phyloP scores from a whole-genome alignment of 1,140 invertebrate species.

The Drosophila sulfurigaster region DNA sequence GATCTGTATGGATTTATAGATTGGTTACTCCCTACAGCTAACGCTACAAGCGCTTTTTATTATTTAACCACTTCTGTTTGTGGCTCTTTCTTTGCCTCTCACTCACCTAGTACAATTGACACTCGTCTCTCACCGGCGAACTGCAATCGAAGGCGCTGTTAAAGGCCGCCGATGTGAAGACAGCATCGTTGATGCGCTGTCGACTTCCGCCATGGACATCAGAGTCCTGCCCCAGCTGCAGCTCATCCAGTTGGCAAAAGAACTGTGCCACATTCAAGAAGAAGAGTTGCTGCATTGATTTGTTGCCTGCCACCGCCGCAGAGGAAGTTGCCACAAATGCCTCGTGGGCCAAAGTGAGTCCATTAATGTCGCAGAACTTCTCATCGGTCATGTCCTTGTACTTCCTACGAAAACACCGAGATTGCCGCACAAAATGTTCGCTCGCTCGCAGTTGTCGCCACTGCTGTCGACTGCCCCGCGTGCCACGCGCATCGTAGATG shows the following conservation, averaged over 20 bases:
- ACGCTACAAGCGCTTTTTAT: no score
- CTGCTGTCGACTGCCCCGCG: accelerated
- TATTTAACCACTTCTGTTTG: no score
- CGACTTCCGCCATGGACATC: conserved; percentile 38
- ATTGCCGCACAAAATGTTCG: no score
- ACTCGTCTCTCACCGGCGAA: not conserved
- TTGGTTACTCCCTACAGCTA: no score
- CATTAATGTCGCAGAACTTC: conserved; percentile 56
- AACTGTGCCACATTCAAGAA: conserved; percentile 60
- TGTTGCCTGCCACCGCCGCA: not conserved
- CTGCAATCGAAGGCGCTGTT: conserved; percentile 13
- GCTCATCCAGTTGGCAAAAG: conserved; percentile 40
- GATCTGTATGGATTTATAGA: no score
- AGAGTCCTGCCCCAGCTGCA: not conserved
- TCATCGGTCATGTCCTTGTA: conserved; percentile 20
- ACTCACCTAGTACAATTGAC: conserved; percentile 25
- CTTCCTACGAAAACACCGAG: not conserved
- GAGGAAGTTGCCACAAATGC: conserved; percentile 9
- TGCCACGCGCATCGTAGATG: conserved; percentile 14
- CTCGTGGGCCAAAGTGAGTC: conserved; percentile 48
- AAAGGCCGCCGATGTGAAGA: conserved; percentile 33
- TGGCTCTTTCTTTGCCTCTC: no score
- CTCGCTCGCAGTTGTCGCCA: no score
- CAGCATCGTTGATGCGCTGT: conserved; percentile 54
- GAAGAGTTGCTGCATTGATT: conserved; percentile 24